Base-by-base conservation (phyloP, 23 tunicate genomes). In the Halocynthia aurantium region DNA sequence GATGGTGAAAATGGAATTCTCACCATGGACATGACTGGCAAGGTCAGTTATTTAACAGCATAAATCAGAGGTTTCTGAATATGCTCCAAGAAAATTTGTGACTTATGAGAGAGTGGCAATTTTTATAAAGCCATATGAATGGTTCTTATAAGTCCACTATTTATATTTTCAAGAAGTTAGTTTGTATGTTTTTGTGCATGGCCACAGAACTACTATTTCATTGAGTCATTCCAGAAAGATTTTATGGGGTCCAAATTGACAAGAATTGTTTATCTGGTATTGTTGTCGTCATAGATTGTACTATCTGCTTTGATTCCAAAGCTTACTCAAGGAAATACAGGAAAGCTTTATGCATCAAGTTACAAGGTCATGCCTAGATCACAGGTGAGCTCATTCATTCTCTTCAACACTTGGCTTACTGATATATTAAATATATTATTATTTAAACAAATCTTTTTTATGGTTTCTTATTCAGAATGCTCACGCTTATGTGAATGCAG, bases 401-500 rank as follows among this genome's bases (percentile, higher is more conserved):
- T 69, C 17, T 17, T 1, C 49, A 13, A 17, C n/a, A 15, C 18
- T 15, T 60, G 64, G 64, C 13, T 17, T 69, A 21, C 2, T 18
- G 20, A 69, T 22, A 17, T n/a, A n/a, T n/a, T n/a, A n/a, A n/a
- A n/a, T n/a, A 31, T 0, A 4, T 31, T 31, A 31, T 31, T 0
- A 31, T 31, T 31, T 31, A 31, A 31, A 31, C 44, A 31, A 31
- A 31, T 31, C 44, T 31, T 31, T 0, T 31, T 31, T 31, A 63
- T 76, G 76, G 18, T 22, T 80, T 5, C 22, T 5, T 70, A 52
- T 62, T 49, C 77, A 92, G 98, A 92, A 92, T 74, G 80, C 92
- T 10, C 86, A 86, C 75, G 92, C 98, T 9, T 90, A 92, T 57
- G 86, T 92, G 71, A 82, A 82, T 64, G 92, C 85, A 10, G 98